Evolutionary conservation across 1,140 invertebrate genomes (phyloP).

Genomic region (Temnothorax longispinosus): DNA sequence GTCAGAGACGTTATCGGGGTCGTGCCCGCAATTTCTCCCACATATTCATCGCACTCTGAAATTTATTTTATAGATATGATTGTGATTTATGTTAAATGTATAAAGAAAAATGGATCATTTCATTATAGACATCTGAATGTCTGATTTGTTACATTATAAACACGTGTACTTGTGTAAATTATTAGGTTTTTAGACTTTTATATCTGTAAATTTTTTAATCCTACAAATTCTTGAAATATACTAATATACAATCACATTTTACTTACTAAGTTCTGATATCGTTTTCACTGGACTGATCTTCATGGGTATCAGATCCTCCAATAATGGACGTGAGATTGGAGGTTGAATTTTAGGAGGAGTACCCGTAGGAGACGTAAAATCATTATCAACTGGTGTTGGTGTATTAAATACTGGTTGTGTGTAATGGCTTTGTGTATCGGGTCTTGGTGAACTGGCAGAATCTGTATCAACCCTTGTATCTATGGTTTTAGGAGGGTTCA

Average conservation of each 20-base stretch:
- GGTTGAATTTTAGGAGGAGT: background rate
- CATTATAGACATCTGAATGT: background rate
- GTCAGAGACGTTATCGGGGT: background rate
- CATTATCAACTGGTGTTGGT: background rate
- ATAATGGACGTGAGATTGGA: background rate
- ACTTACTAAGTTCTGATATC: conserved; percentile 69
- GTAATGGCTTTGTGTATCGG: background rate
- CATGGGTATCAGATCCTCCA: background rate
- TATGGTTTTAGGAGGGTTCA: no score
- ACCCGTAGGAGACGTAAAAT: background rate
- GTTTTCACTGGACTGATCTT: background rate
- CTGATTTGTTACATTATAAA: background rate
- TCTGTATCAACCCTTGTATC: background rate
- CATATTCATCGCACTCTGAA: conserved; percentile 66
- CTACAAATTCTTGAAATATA: background rate
- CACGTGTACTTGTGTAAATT: background rate
- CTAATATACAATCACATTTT: background rate
- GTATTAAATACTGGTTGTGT: background rate
- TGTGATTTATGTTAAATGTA: background rate
- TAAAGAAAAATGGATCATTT: background rate
- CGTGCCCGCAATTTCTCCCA: conserved; percentile 19
- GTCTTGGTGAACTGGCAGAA: background rate
- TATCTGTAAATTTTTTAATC: background rate
- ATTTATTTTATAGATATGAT: conserved; percentile 15
- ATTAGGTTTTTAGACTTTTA: background rate